Conservation (phyloP, 2,113 vertebrate species). For the Rallus limicola region DNA sequence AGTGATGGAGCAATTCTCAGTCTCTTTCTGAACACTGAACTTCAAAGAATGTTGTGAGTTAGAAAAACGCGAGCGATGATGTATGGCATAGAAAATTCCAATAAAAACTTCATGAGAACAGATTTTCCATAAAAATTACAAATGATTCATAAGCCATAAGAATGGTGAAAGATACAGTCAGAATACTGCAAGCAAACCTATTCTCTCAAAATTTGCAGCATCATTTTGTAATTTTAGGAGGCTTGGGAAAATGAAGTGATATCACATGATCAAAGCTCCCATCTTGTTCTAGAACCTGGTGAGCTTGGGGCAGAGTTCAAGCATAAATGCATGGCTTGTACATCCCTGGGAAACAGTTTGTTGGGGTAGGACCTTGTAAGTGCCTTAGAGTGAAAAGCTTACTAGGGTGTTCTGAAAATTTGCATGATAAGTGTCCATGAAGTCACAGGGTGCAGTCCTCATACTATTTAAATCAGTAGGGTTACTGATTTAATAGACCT, state of each 20-base stretch:
- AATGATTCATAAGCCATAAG: not conserved
- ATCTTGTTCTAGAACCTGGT: not conserved
- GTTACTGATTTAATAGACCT: constrained; percentile 63
- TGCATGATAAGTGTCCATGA: constrained; percentile 8
- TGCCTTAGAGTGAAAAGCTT: constrained; percentile 48
- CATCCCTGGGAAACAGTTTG: not conserved
- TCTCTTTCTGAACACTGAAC: not conserved
- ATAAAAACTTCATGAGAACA: not conserved
- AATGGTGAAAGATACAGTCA: not conserved
- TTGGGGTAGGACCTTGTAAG: constrained; percentile 1
- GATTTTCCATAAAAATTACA: not conserved
- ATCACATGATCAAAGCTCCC: not conserved
- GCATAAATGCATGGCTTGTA: not conserved
- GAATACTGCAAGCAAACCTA: not conserved
- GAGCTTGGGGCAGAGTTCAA: not conserved
- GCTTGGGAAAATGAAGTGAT: not conserved
- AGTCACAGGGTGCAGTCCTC: constrained; percentile 42
- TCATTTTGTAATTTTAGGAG: not conserved
- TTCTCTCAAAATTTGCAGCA: not conserved
- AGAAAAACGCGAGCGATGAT: not conserved
- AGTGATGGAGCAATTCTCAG: not conserved
- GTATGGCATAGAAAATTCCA: not conserved
- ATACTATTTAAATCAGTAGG: constrained; percentile 51
- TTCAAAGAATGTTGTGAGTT: not conserved
- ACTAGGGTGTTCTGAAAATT: constrained; percentile 47